Conservation (phyloP, 2,888 invertebrate genomes). For the Periphyllus acericola region DNA sequence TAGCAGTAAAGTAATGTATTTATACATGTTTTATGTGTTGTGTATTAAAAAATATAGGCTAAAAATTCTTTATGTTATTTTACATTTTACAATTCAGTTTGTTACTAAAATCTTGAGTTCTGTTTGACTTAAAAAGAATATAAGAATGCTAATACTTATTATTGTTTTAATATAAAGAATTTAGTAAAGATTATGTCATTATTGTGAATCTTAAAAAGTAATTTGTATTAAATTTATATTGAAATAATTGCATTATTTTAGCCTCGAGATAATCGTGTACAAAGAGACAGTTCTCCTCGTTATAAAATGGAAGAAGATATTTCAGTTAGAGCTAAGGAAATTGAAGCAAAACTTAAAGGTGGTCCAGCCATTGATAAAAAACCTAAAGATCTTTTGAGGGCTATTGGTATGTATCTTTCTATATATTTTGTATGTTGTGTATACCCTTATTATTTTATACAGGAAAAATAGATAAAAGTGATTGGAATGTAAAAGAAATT, state of each 20-base stretch:
- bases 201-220: neutral
- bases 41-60: neutral
- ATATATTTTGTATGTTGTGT: neutral
- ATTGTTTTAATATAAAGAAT: neutral
- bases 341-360: constrained; percentile 82
- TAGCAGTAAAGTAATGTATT: neutral
- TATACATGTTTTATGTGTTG: constrained; percentile 14
- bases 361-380: constrained; percentile 75
- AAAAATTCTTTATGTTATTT: neutral
- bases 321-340: constrained; percentile 75
- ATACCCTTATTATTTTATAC: constrained; percentile 30
- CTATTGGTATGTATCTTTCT: constrained; percentile 72
- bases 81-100: neutral
- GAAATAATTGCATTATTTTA: constrained; percentile 64
- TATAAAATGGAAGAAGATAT: constrained; percentile 71
- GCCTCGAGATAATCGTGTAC: constrained; percentile 69
- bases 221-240: neutral
- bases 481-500: constrained; percentile 92
- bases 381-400: constrained; percentile 85
- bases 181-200: neutral
- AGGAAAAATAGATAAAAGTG: constrained; percentile 85
- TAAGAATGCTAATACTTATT: neutral
- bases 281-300: constrained; percentile 65
- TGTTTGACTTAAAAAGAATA: neutral
- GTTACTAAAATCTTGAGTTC: neutral